A percentile compares a stretch with the other conserved stretches of the same genome.
These are phyloP conservation scores for Plectrocnemia conspersa DNA, from an alignment of 1,140 invertebrate genomes.

Conservation along the genomic window DNA sequence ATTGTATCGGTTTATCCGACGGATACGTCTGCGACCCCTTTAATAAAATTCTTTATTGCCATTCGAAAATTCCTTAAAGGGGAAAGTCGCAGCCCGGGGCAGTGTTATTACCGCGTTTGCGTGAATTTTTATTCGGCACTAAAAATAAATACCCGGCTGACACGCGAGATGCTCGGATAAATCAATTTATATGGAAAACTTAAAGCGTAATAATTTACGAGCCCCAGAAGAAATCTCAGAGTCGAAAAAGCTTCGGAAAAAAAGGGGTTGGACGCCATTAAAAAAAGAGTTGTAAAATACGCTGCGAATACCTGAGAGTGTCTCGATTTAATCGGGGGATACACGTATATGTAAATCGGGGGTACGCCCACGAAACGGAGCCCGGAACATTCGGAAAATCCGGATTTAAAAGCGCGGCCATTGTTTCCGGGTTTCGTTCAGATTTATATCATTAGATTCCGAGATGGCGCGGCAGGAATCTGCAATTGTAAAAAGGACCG, in stretches of 20 bases:
- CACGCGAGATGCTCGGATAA: constrained; percentile 20
- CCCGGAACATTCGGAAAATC: constrained; percentile 16
- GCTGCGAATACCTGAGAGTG: too few species aligned
- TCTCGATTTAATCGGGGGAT: constrained; percentile 1
- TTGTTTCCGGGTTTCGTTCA: constrained; percentile 7
- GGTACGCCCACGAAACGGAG: constrained; percentile 8
- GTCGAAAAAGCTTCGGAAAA: too few species aligned
- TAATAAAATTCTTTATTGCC: constrained; percentile 24
- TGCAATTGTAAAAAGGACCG: constrained; percentile 10
- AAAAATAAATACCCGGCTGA: constrained; percentile 19
- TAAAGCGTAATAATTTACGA: too few species aligned
- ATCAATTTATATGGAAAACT: constrained; percentile 14
- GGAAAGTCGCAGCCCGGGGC: neutral
- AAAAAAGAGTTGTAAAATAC: too few species aligned
- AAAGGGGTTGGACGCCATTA: too few species aligned
- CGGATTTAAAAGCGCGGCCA: constrained; percentile 4
- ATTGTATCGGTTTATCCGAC: constrained; percentile 5
- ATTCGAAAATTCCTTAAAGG: constrained; percentile 10
- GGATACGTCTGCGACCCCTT: constrained; percentile 3
- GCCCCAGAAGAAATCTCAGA: too few species aligned
- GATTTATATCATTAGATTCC: constrained; percentile 17
- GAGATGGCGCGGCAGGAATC: constrained; percentile 8
- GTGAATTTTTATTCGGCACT: constrained; percentile 23
- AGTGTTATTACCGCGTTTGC: constrained; percentile 3
- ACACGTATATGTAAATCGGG: constrained; percentile 14